Base-by-base conservation (phyloP, 1,140 invertebrate species). In the Campoletis sonorensis region DNA sequence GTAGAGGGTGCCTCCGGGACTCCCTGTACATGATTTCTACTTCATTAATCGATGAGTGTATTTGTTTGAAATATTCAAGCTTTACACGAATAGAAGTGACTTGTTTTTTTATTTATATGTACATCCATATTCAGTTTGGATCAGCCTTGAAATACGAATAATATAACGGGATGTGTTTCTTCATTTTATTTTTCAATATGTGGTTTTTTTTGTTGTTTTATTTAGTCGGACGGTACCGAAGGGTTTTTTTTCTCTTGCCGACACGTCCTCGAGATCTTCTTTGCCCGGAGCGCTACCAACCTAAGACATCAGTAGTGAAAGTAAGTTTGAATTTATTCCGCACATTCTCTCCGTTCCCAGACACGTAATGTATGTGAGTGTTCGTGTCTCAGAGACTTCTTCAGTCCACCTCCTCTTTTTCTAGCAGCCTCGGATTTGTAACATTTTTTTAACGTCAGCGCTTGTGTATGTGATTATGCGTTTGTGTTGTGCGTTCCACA, bases 131-230 rank as follows among this genome's bases (percentile, higher is more conserved):
- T 30, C 83, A 64, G 64, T 71, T 73, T 79, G 79, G 70, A 26
- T 80, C 82, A 83, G 82, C 84, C 83, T 82, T 85, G 83, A 84
- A 71, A 79, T 82, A 84, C 58, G 61, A 58, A 76, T 77, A 72
- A 76, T 82, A 77, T 64, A 77, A 77, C 75, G 27, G 4, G 54
- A 33, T 61, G 30, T n/a, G 21, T 33, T 37, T 54, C 30, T 26
- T 27, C 26, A 33, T 23, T 11, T 18, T 64, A 16, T 54, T 54
- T 76, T 33, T 76, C 23, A 15, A 70, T 79, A 45, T 13, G 40
- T 45, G 4, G 33, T 81, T 81, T 84, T 81, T 79, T 80, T 81
- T 73, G 67, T 85, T 82, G 77, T 81, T 80, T 85, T 80, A 72
- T 73, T 82, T 80, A 83, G 83, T 85, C 80, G 81, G 26, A 81